Evolutionary conservation across 2,888 invertebrate genomes (phyloP).

Genomic region (Octonoba sinensis): DNA sequence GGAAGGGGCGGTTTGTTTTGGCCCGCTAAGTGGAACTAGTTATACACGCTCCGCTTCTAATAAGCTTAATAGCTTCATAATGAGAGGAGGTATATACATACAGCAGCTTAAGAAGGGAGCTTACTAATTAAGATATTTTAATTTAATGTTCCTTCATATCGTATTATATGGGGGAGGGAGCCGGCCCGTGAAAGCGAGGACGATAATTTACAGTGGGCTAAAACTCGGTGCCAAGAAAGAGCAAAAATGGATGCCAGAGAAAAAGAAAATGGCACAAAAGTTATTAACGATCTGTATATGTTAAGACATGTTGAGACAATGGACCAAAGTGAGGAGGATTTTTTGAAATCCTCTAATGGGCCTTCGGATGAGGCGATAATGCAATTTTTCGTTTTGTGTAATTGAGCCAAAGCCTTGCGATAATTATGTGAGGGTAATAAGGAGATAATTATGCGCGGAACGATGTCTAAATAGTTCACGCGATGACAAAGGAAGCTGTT

Average conservation of each 20-base stretch:
- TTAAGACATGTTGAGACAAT: constrained; percentile 12
- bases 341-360: too few species aligned
- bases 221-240: constrained; percentile 52
- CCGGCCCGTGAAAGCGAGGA: constrained; percentile 46
- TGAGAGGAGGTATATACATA: constrained; percentile 60
- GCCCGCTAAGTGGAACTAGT: constrained; percentile 56
- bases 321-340: too few species aligned
- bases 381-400: too few species aligned
- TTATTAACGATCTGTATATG: constrained; percentile 35
- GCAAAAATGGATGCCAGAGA: constrained; percentile 15
- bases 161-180: constrained; percentile 33
- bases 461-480: too few species aligned
- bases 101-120: constrained; percentile 11
- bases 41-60: constrained; percentile 62
- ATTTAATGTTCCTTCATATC: constrained; percentile 64
- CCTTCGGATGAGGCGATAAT: too few species aligned
- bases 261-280: constrained; percentile 14
- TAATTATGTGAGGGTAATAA: too few species aligned
- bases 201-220: constrained; percentile 28
- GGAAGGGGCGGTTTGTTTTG: constrained; percentile 15
- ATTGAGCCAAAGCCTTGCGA: too few species aligned
- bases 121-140: constrained; percentile 63
- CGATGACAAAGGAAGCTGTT: too few species aligned
- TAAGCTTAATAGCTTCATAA: constrained; percentile 62
- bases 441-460: too few species aligned